Conservation (phyloP, 2,888 invertebrate genomes). For the Cataglyphis altisquamis region DNA sequence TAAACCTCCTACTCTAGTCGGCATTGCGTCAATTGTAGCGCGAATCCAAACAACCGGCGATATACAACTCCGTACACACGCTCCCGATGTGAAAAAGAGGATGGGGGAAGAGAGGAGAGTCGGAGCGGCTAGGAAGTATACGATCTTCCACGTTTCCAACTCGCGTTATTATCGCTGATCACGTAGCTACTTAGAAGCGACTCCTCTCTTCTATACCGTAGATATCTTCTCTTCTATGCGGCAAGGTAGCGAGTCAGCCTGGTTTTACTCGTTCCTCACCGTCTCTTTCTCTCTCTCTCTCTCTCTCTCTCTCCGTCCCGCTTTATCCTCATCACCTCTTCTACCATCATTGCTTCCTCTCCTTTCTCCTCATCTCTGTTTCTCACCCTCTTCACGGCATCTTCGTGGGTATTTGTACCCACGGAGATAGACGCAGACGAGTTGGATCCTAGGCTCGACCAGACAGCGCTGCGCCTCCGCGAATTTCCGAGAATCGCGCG, state of each 20-base stretch:
- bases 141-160: conserved; percentile 80
- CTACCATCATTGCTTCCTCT: conserved; percentile 2
- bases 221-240: conserved; percentile 67
- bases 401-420: conserved; percentile 75
- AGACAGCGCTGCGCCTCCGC: conserved; percentile 84
- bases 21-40: conserved; percentile 34
- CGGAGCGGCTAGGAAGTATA: conserved; percentile 73
- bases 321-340: conserved; percentile 28
- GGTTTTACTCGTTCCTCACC: conserved; percentile 81
- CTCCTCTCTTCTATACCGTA: conserved; percentile 79
- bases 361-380: conserved; percentile 53
- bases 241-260: conserved; percentile 78
- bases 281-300: conserved; percentile 64
- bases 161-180: conserved; percentile 85
- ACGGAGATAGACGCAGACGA: conserved; percentile 73
- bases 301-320: conserved; percentile 44
- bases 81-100: conserved; percentile 68
- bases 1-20: conserved; percentile 60
- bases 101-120: conserved; percentile 19
- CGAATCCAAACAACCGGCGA: conserved; percentile 65
- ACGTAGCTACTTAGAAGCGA: conserved; percentile 85
- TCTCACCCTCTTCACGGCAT: conserved; percentile 69
- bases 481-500: conserved; percentile 80
- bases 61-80: conserved; percentile 64
- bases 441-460: conserved; percentile 77